Evolutionary conservation across 2,113 vertebrate species (phyloP).

Genomic region (Alouatta palliata): DNA sequence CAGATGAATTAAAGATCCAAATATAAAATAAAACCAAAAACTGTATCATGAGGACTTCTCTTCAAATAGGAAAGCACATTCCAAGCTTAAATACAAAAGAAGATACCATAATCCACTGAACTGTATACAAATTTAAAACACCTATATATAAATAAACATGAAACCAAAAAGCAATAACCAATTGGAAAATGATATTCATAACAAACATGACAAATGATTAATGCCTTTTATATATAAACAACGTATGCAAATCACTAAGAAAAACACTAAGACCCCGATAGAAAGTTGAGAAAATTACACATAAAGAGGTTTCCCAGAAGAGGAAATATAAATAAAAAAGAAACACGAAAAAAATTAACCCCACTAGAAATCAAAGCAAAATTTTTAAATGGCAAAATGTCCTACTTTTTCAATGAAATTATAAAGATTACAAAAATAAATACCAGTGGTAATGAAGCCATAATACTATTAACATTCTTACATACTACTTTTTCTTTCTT

Average conservation of each 20-base stretch:
- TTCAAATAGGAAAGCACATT: background rate
- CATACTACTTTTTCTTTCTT: background rate
- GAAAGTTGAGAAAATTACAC: background rate
- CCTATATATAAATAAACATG: background rate
- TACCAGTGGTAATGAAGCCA: background rate
- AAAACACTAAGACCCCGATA: background rate
- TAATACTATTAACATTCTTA: background rate
- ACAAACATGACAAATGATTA: background rate
- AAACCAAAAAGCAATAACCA: background rate
- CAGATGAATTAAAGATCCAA: background rate
- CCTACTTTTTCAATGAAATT: background rate
- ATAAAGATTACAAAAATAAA: background rate
- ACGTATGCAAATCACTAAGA: background rate
- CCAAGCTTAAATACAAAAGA: background rate
- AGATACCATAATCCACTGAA: background rate
- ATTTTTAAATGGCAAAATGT: background rate
- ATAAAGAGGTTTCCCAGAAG: background rate
- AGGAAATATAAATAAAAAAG: background rate
- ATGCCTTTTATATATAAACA: background rate
- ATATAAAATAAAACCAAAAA: background rate
- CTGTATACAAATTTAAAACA: background rate
- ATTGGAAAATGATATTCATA: background rate
- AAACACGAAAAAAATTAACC: background rate
- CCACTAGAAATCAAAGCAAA: constrained; percentile 5
- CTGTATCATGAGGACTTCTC: background rate